Percentiles rank a stretch among this genome's conserved stretches.
Conservation (phyloP, 2,797 vertebrate species). For the Pampus argenteus region DNA sequence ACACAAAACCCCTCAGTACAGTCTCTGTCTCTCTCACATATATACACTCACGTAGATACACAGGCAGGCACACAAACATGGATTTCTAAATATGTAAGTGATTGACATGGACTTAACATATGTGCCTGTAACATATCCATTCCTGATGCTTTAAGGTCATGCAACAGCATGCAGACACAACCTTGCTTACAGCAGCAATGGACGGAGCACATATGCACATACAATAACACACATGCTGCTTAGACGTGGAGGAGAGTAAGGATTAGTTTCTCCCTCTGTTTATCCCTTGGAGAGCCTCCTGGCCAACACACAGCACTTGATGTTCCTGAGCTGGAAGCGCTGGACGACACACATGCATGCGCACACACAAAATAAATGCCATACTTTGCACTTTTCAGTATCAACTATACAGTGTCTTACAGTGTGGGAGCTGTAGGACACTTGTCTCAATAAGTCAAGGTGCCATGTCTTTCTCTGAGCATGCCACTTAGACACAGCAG, state of each 20-base stretch:
- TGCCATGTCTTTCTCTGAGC: conserved; percentile 52
- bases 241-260: conserved; percentile 64
- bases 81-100: conserved; percentile 59
- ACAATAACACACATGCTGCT: conserved; percentile 33
- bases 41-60: conserved; percentile 26
- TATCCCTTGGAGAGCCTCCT: conserved; percentile 76
- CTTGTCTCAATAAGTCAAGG: conserved; percentile 50
- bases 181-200: conserved; percentile 45
- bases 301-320: conserved; percentile 76
- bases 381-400: conserved; percentile 35
- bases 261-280: conserved; percentile 75
- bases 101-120: conserved; percentile 65
- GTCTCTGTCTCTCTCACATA: conserved; percentile 41
- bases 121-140: conserved; percentile 50
- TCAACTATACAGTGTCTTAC: conserved; percentile 42
- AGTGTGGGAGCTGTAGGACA: conserved; percentile 52
- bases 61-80: conserved; percentile 35
- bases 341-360: conserved; percentile 41
- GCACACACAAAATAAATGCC: conserved; percentile 18
- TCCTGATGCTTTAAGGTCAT: conserved; percentile 60
- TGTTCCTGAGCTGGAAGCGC: conserved; percentile 72
- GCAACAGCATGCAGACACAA: conserved; percentile 43
- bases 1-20: conserved; percentile 79
- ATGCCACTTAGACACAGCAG: conserved; percentile 45
- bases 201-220: conserved; percentile 17